Percentiles rank a stretch among this genome's conserved stretches.
Evolutionary conservation across 92 coral and sea anemone species (phyloP).

Genomic region (Pocillopora grandis): DNA sequence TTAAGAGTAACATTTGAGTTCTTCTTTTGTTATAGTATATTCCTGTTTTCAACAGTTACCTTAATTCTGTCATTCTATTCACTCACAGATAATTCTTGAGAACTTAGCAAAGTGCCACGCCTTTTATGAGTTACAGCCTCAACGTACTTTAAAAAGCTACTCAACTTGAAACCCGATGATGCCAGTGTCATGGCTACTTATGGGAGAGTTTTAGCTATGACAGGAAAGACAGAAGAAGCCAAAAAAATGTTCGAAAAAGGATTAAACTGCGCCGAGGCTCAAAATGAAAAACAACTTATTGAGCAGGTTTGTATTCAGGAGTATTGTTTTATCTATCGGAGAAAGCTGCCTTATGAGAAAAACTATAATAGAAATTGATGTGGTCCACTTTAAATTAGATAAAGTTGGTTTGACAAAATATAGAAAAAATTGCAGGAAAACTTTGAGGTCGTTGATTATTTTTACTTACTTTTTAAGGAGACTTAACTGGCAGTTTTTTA

Average conservation of each 20-base stretch:
- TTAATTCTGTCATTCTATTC: too few species aligned
- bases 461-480: too few species aligned
- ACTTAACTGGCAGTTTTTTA: too few species aligned
- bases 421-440: too few species aligned
- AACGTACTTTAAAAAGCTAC: slow-evolving; percentile 50
- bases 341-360: too few species aligned
- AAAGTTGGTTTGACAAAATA: too few species aligned
- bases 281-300: slow-evolving; percentile 46
- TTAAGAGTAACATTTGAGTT: not conserved
- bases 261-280: slow-evolving; percentile 66
- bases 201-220: slow-evolving; percentile 72
- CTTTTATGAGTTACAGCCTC: slow-evolving; percentile 60
- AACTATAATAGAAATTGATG: too few species aligned
- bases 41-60: slow-evolving; percentile 4
- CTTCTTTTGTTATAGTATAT: not conserved
- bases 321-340: too few species aligned
- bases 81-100: slow-evolving; percentile 49
- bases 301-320: slow-evolving; percentile 41
- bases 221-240: slow-evolving; percentile 68
- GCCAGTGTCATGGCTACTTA: slow-evolving; percentile 32
- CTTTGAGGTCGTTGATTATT: too few species aligned
- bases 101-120: slow-evolving; percentile 65
- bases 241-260: slow-evolving; percentile 56
- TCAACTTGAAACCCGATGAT: slow-evolving; percentile 57
- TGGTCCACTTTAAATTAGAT: too few species aligned